A percentile compares a stretch with the other conserved stretches of the same genome.
These are phyloP conservation scores for Jaculus jaculus DNA, from an alignment of 2,113 vertebrate species.

Conservation along the genomic window DNA sequence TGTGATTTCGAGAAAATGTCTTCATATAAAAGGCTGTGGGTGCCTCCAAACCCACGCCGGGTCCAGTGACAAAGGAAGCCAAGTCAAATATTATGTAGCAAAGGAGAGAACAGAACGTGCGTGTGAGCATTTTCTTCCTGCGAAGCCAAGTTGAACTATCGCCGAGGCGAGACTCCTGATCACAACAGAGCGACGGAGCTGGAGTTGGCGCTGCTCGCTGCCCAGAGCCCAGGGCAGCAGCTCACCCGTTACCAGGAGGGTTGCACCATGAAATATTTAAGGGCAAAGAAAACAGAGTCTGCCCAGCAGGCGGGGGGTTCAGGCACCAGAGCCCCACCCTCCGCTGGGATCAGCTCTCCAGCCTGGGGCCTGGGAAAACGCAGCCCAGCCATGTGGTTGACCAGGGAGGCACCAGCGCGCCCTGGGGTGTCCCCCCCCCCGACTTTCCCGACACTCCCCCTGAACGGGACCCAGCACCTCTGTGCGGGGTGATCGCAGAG, in stretches of 20 bases:
- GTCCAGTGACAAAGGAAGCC: background rate
- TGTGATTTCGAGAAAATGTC: constrained; percentile 2
- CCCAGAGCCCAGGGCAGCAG: background rate
- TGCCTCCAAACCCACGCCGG: background rate
- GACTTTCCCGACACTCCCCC: background rate
- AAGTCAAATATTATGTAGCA: background rate
- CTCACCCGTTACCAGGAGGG: background rate
- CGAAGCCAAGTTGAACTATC: background rate
- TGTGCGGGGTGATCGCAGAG: background rate
- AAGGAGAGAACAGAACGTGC: background rate
- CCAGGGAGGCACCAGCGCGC: background rate
- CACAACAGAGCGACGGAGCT: background rate
- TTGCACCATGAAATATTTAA: constrained; percentile 56
- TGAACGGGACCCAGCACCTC: background rate
- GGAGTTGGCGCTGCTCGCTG: background rate
- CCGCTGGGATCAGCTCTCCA: background rate
- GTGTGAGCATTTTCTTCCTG: background rate
- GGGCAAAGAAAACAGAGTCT: constrained; percentile 17
- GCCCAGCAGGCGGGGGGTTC: background rate
- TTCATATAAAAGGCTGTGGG: background rate
- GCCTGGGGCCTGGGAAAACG: background rate
- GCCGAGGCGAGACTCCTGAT: background rate
- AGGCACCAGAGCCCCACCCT: background rate
- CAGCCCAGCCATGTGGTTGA: background rate
- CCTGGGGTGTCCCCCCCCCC: too few relatives aligned